Base-by-base conservation (phyloP, 1,140 invertebrate genomes). In the Lordiphosa clarofinis region DNA sequence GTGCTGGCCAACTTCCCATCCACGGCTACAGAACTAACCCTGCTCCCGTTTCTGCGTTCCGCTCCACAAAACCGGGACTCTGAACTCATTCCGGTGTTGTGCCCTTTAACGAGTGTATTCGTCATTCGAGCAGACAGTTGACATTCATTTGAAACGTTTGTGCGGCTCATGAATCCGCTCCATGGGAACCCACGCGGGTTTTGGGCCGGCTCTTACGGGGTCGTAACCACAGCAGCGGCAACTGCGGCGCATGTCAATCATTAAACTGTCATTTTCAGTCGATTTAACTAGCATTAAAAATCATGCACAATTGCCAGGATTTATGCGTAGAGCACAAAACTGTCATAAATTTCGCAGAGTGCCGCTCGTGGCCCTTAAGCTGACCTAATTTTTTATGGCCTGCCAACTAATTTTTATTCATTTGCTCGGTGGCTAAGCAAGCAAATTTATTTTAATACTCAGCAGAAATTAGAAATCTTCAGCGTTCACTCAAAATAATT, bases 211-310 rank as follows among this genome's bases (percentile, higher is more conserved):
- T 35, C 28, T 28, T 40, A 31, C 54, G 39, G 44, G 47, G 66
- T 70, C 42, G 65, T 79, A 55, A 79, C 72, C 71, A 61, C 62
- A 66, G 56, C 58, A 28, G 36, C 52, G 35, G 56, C 69, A 64
- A 63, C 67, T 56, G 54, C 48, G 67, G 67, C 72, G 69, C 78
- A 78, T 78, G 78, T 84, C 78, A 84, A 84, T 84, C 78, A 84
- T 84, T 84, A 84, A 84, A 84, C 78, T 84, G 78, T 84, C 78
- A 84, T 84, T 84, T 84, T 84, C 78, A 84, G 69, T 84, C 78
- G 78, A 84, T 84, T 84, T 84, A 84, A 84, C 78, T 84, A 78
- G 78, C 78, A 84, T 84, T 84, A 84, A 84, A 84, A 84, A 78
- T 86, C 78, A 79, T 68, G 64, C 69, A 84, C 78, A 84, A 84